These are phyloP conservation scores for Plemyria rubiginata DNA, from an alignment of 2,888 invertebrate genomes.

Conservation along the genomic window DNA sequence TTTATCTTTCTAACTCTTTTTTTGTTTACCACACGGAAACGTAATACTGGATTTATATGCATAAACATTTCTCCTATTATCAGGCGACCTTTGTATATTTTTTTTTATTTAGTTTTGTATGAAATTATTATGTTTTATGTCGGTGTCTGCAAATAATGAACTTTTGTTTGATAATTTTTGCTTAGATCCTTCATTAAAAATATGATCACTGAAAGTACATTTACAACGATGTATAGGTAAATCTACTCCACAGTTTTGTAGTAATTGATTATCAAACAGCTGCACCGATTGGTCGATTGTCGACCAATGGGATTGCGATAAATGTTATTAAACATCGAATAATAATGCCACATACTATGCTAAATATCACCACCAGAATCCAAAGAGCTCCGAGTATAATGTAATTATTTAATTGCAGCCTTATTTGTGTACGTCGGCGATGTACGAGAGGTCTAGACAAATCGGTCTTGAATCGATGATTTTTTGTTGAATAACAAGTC, in stretches of 20 bases:
- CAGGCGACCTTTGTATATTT: no score
- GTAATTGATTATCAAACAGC: conserved; percentile 65
- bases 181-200: neutral
- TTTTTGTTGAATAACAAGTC: conserved; percentile 40
- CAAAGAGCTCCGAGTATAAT: conserved; percentile 45
- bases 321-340: conserved; percentile 64
- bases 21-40: no score
- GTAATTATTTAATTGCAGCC: conserved; percentile 40
- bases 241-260: conserved; percentile 58
- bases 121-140: no score
- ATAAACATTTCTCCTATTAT: no score
- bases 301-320: conserved; percentile 62
- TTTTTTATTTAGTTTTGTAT: no score
- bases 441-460: conserved; percentile 42
- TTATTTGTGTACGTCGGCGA: conserved; percentile 29
- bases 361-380: conserved; percentile 54
- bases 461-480: conserved; percentile 34
- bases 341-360: conserved; percentile 51
- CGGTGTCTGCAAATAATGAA: no score
- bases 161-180: no score
- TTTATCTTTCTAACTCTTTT: no score
- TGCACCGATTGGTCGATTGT: conserved; percentile 62
- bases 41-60: no score
- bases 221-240: conserved; percentile 8
- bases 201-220: neutral